Evolutionary conservation across 2,888 invertebrate species (phyloP).

Genomic region (Orthosia cruda): DNA sequence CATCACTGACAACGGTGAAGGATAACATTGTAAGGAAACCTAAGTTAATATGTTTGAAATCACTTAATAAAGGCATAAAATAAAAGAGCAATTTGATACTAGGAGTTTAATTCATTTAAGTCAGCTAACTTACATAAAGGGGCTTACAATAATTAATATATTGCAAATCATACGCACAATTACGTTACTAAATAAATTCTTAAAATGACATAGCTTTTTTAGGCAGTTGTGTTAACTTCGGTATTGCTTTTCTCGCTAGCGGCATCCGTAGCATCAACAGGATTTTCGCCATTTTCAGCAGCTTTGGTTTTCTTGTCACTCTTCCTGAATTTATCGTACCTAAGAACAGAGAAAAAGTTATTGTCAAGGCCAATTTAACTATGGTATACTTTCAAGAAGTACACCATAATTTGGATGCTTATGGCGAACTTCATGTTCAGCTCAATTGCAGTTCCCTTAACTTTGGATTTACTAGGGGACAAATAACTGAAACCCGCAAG

Average conservation of each 20-base stretch:
- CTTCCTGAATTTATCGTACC: conserved; percentile 93
- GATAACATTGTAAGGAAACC: too few species aligned
- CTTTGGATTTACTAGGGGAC: neutral
- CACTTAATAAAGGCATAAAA: neutral
- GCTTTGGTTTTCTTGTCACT: conserved; percentile 92
- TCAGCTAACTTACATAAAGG: conserved; percentile 25
- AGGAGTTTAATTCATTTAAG: conserved; percentile 39
- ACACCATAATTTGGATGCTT: neutral
- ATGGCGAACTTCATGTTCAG: neutral
- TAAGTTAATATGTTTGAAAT: too few species aligned
- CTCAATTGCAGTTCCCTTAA: neutral
- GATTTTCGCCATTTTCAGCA: conserved; percentile 85
- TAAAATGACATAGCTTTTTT: conserved; percentile 52
- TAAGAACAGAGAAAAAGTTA: conserved; percentile 71
- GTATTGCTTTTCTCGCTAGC: conserved; percentile 81
- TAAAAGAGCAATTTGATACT: conserved; percentile 9
- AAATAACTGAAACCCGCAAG: neutral
- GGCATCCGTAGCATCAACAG: conserved; percentile 80
- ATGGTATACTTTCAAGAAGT: neutral
- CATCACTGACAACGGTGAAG: too few species aligned
- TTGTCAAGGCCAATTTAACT: neutral
- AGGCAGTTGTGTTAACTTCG: conserved; percentile 82
- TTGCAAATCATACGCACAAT: conserved; percentile 35
- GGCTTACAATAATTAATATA: conserved; percentile 22
- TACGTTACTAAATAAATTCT: conserved; percentile 23